Evolutionary conservation across 2,113 vertebrate genomes (phyloP).

Genomic region (Sterna hirundo): DNA sequence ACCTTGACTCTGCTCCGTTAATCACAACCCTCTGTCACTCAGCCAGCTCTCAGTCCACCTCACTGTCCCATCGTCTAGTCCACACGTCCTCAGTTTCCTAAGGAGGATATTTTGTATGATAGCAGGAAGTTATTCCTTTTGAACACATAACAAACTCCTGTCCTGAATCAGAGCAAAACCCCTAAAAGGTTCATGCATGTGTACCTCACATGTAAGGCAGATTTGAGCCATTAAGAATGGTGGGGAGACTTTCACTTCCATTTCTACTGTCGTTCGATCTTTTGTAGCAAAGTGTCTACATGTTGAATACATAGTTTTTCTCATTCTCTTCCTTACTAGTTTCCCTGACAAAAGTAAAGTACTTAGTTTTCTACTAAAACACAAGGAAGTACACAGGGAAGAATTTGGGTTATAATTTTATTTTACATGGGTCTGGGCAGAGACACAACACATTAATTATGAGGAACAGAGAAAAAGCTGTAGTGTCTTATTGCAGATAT

Average conservation of each 20-base stretch:
- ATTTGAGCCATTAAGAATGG: neutral
- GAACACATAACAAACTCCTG: neutral
- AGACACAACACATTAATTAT: neutral
- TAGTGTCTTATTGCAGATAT: neutral
- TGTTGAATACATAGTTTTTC: neutral
- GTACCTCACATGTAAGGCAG: rapidly evolving
- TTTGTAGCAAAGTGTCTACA: neutral
- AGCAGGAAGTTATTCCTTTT: neutral
- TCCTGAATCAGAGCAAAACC: neutral
- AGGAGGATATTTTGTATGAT: neutral
- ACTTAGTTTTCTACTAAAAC: neutral
- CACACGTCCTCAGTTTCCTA: no score
- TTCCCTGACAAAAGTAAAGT: neutral
- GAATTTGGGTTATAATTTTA: neutral
- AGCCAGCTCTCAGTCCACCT: no score
- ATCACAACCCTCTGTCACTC: no score
- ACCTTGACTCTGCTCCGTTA: no score
- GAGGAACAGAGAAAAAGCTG: neutral
- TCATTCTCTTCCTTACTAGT: neutral
- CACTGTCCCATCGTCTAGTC: no score
- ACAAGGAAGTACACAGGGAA: neutral
- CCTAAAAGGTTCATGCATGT: neutral
- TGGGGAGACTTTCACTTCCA: neutral
- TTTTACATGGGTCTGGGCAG: neutral
- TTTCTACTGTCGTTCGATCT: rapidly evolving